phyloP scores from a whole-genome alignment of 2,113 vertebrate genomes.

The Aspidoscelis tigris region DNA sequence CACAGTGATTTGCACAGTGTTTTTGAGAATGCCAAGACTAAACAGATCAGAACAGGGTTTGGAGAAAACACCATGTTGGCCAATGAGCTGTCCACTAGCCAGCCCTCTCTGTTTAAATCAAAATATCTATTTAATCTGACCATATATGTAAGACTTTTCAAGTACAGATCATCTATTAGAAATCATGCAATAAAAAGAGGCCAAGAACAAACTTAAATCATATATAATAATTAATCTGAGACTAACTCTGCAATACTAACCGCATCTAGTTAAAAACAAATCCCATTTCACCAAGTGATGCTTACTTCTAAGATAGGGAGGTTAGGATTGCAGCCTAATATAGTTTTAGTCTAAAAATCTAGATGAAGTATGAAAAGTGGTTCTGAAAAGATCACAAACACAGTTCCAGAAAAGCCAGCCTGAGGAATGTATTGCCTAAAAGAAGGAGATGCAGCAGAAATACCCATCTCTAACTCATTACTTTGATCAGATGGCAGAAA shows the following conservation, averaged over 20 bases:
- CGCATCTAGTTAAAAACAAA: too few species aligned
- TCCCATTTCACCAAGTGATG: too few species aligned
- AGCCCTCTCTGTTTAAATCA: not conserved
- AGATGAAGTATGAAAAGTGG: not conserved
- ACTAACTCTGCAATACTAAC: too few species aligned
- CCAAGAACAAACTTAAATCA: not conserved
- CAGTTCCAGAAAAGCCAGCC: not conserved
- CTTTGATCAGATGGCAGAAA: not conserved
- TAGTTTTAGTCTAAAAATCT: not conserved
- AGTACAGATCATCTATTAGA: not conserved
- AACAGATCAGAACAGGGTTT: too few species aligned
- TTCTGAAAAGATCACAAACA: not conserved
- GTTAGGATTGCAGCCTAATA: not conserved
- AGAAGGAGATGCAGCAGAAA: not conserved
- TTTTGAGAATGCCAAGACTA: too few species aligned
- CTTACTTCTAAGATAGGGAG: too few species aligned
- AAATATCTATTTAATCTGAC: not conserved
- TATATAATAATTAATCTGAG: too few species aligned
- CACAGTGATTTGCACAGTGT: too few species aligned
- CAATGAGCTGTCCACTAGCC: too few species aligned
- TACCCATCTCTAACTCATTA: not conserved
- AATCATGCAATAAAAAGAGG: not conserved
- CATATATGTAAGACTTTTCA: not conserved
- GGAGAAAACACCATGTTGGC: too few species aligned
- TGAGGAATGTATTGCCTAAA: not conserved